Evolutionary conservation across 2,888 invertebrate species (phyloP), one percentile per base, ranked within the genome.

Genomic region (Drosophila anomalata): DNA sequence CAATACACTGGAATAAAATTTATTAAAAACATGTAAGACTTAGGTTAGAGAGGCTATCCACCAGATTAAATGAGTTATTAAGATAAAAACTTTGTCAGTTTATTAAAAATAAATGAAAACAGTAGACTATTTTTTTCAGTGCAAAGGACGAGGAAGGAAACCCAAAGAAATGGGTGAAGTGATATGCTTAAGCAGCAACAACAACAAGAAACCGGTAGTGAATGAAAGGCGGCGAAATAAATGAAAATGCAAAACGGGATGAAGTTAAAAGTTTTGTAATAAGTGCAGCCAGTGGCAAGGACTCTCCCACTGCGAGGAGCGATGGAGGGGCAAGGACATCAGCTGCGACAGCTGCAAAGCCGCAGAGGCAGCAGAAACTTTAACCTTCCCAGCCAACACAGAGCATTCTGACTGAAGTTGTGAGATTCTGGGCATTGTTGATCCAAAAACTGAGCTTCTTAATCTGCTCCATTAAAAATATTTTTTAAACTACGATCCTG

Each of bases 251-350:
- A 68, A 71, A 80, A 78, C 69, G 75, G 71, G 54, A 69, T 58
- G 72, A 87, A 81, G 79, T 73, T 67, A 56, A 87, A 82, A 83
- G 86, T 83, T 83, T 82, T 83, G 79, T 73, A 87, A 87, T 82
- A 82, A 67, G 57, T 68, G 58, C 60, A 73, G 41, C 26, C 31
- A 31, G 46, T 33, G 51, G 24, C 59, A 51, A 48, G 47, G 12
- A 17, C 46, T 36, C 24, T 7, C 46, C 6, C 5, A 1, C 9
- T 0, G 29, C 29, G 9, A 29, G 29, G 29, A 7, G 26, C 26
- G 26, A n/a, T 6, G 20, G 9, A 2, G 17, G 22, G n/a, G 33
- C 39, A 7, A 41, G 39, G 44, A 46, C 39, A 50, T 69, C 70
- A 59, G 7, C 39, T 71, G 71, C 73, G 70, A 72, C 70, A 71